Base-by-base conservation (phyloP, 2,888 invertebrate genomes). In the Troglohyphantes excavatus region DNA sequence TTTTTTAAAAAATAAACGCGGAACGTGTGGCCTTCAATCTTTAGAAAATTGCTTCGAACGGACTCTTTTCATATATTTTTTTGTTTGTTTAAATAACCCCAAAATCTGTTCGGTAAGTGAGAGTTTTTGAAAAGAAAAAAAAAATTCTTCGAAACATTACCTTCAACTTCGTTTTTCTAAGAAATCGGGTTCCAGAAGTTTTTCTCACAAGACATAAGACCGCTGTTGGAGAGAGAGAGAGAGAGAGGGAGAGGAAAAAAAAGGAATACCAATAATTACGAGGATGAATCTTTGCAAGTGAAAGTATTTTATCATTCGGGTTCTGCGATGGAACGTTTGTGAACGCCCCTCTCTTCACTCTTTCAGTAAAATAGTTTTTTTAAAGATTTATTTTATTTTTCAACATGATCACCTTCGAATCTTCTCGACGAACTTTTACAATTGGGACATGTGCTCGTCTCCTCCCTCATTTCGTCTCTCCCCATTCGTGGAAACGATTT, bases 301-400 rank as follows among this genome's bases (percentile, higher is more conserved):
- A 72, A 46, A 46, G 46, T 19, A 27, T 26, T 72, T 46, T 46
- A 39, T 72, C 72, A 72, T 53, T 72, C 46, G 13, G 46, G 26
- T n/a, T 72, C 72, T 21, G 13, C n/a, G 23, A 17, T 26, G 13
- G 26, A 26, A n/a, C 72, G 23, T 26, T 7, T 72, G n/a, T 21
- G 46, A 43, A 72, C 72, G 46, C 72, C 72, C 46, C 46, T n/a
- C n/a, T n/a, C n/a, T 46, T 53, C 17, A n/a, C 53, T 53, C n/a
- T 53, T n/a, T n/a, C 17, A 17, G n/a, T n/a, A 53, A n/a, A 53
- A 53, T 53, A n/a, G 17, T 17, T 53, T 7, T 13, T n/a, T 53
- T 1, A 53, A n/a, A n/a, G n/a, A n/a, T n/a, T n/a, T 53, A 53
- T 53, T 53, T 53, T 7, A 13, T 53, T 53, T 13, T 53, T 53